Percentiles rank a stretch among this genome's conserved stretches.
Conservation (phyloP, 2,113 vertebrate genomes). For the Semicossyphus pulcher region DNA sequence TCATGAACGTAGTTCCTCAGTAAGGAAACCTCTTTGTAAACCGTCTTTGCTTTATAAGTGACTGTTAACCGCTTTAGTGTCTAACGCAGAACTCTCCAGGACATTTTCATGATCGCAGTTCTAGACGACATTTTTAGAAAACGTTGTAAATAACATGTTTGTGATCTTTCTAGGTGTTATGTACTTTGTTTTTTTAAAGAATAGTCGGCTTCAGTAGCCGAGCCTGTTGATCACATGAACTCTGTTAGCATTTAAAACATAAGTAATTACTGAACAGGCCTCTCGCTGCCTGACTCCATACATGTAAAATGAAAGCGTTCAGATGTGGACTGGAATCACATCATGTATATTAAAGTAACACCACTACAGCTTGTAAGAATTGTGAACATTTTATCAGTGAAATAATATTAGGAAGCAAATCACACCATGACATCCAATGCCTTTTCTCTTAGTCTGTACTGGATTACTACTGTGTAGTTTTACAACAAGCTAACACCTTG, state of each 20-base stretch:
- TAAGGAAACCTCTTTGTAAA: conserved; percentile 45
- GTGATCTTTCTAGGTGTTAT: conserved; percentile 75
- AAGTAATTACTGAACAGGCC: conserved; percentile 37
- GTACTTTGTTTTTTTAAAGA: conserved; percentile 72
- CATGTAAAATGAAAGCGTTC: conserved; percentile 45
- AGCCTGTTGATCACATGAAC: conserved; percentile 61
- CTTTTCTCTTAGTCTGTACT: conserved; percentile 78
- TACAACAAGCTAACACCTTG: conserved; percentile 68
- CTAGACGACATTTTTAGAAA: conserved; percentile 71
- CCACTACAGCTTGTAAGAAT: conserved; percentile 65
- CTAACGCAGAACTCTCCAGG: conserved; percentile 58
- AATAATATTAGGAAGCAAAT: conserved; percentile 66
- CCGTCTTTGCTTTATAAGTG: conserved; percentile 66
- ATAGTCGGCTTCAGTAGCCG: conserved; percentile 66
- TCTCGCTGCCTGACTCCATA: conserved; percentile 24
- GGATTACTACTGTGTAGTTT: conserved; percentile 89
- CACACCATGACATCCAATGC: conserved; percentile 66
- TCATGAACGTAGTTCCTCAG: conserved; percentile 55
- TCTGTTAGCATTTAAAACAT: conserved; percentile 50
- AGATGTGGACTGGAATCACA: conserved; percentile 65
- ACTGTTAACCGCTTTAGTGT: conserved; percentile 61
- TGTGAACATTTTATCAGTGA: conserved; percentile 65
- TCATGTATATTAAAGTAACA: conserved; percentile 66
- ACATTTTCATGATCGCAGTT: conserved; percentile 64
- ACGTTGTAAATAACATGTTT: conserved; percentile 80